Base-by-base conservation (phyloP, 1,140 invertebrate genomes). In the Cecropterus lyciades region DNA sequence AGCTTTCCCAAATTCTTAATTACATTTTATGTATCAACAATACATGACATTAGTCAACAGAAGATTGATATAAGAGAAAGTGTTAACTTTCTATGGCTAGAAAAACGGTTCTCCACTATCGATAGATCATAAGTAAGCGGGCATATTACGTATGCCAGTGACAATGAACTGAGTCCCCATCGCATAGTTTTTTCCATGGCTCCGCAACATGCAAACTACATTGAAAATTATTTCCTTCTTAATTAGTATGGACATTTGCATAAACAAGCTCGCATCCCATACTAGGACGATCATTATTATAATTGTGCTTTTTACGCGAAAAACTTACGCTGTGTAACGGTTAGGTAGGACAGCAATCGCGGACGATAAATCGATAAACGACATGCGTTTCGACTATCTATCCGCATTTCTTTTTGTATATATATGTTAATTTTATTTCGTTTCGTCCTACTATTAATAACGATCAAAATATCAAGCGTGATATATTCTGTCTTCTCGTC, bases 261-360 rank as follows among this genome's bases (percentile, higher is more conserved):
- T 89, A 90, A 80, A 84, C 85, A 87, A 85, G 82, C 64, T 73
- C 62, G 73, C 69, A 85, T 84, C 79, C 87, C 87, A 89, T 91
- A 89, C 80, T 85, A 80, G 87, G 86, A 82, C 78, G 80, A 80
- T 80, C 81, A 89, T 89, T 87, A 89, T 87, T 79, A 84, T 89
- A 89, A 89, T 88, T 84, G 80, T 84, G 75, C 56, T 82, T 88
- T 84, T 89, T 80, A 82, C 80, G 77, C 79, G 82, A 80, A 87
- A 87, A 91, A 87, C 77, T 80, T 79, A 79, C 73, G 66, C 75
- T 64, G 75, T 77, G 78, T 82, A 85, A 85, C 85, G 81, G 87
- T 84, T 74, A 77, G 70, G 17, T 66, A 62, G 72, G 86, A 86
- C 87, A 70, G 72, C 72, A 78, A 90, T 90, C 85, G 80, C 46